Percentiles rank a stretch among this genome's conserved stretches.
Evolutionary conservation across 2,797 vertebrate species (phyloP).

Genomic region (Phoxinus dragarum): DNA sequence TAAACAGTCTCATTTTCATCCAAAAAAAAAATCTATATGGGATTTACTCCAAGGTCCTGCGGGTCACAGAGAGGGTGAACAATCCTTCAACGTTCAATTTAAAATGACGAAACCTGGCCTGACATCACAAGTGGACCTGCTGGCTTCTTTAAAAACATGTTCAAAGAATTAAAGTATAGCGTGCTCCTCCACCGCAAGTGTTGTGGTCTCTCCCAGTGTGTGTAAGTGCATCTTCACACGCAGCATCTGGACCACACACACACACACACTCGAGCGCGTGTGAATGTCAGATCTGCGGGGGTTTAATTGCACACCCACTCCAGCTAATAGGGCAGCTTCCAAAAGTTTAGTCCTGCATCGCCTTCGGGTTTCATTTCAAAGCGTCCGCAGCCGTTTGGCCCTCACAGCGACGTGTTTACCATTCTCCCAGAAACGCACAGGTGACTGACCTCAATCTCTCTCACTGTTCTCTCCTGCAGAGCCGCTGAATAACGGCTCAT

Average conservation of each 20-base stretch:
- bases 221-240: conserved; percentile 18
- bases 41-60: not conserved
- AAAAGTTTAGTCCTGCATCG: conserved; percentile 48
- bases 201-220: not conserved
- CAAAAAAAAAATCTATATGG: not conserved
- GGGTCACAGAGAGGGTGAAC: not conserved
- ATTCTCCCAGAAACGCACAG: conserved; percentile 55
- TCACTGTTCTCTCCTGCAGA: conserved; percentile 60
- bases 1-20: not conserved
- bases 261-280: not conserved
- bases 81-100: not conserved
- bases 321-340: conserved; percentile 18
- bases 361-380: conserved; percentile 57
- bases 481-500: conserved; percentile 66
- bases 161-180: not conserved
- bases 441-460: conserved; percentile 70
- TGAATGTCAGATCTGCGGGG: conserved; percentile 50
- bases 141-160: conserved; percentile 1
- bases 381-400: conserved; percentile 42
- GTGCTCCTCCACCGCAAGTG: not conserved
- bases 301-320: conserved; percentile 58
- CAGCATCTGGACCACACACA: conserved; percentile 4
- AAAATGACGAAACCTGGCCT: not conserved
- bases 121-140: not conserved
- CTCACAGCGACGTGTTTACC: conserved; percentile 55